A percentile compares a stretch with the other conserved stretches of the same genome.
Evolutionary conservation across 2,113 vertebrate genomes (phyloP).

Genomic region (Helogale parvula): DNA sequence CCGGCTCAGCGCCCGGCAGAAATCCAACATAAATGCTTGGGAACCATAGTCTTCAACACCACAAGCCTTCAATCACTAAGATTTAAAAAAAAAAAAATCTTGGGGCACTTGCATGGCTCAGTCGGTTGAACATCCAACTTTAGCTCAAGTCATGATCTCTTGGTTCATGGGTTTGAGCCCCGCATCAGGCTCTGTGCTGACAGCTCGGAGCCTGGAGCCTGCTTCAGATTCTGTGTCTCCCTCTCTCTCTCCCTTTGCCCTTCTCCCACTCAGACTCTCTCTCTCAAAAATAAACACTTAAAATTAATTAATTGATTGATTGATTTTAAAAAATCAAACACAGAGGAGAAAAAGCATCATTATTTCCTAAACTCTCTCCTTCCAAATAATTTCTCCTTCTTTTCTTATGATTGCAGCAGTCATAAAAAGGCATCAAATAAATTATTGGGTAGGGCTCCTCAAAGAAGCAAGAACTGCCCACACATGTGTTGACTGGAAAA

Average conservation of each 20-base stretch:
- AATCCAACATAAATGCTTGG: background rate
- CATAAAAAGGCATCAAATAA: background rate
- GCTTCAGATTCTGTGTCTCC: too few relatives aligned
- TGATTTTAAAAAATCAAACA: background rate
- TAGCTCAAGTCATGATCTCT: too few relatives aligned
- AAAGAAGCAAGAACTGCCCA: background rate
- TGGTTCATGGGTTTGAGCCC: too few relatives aligned
- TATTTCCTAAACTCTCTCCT: background rate
- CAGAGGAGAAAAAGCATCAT: background rate
- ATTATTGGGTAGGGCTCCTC: background rate
- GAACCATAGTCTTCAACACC: conserved; percentile 14
- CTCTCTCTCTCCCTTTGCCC: too few relatives aligned
- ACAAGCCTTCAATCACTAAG: conserved; percentile 27
- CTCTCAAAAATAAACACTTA: too few relatives aligned
- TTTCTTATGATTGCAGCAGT: background rate
- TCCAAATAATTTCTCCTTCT: background rate
- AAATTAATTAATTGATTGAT: too few relatives aligned
- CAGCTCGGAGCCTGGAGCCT: too few relatives aligned
- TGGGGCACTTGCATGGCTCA: too few relatives aligned
- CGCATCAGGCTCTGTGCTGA: too few relatives aligned
- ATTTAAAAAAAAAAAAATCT: background rate
- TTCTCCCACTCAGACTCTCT: too few relatives aligned
- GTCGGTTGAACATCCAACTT: too few relatives aligned
- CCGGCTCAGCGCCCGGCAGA: background rate
- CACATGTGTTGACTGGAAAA: background rate